Evolutionary conservation across 2,888 invertebrate species (phyloP).

Genomic region (Epinotia brunnichana): DNA sequence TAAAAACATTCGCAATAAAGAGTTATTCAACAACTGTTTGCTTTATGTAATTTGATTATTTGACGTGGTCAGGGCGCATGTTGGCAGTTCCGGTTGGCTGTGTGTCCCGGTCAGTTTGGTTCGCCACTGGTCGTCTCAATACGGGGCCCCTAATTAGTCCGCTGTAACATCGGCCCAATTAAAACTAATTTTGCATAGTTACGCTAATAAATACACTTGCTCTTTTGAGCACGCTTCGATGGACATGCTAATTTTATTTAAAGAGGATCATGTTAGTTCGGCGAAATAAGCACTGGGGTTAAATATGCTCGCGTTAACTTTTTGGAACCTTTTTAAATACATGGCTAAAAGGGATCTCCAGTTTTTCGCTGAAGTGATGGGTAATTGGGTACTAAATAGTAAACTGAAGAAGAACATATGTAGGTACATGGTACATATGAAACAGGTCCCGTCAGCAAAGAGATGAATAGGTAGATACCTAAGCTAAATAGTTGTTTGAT

Average conservation of each 20-base stretch:
- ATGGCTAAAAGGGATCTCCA: too few species aligned
- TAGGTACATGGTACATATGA: too few species aligned
- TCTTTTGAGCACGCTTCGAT: constrained; percentile 52
- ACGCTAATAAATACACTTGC: constrained; percentile 63
- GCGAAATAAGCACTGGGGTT: constrained; percentile 11
- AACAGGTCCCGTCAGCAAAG: not conserved
- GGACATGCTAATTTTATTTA: constrained; percentile 36
- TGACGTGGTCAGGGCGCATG: too few species aligned
- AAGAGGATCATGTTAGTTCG: constrained; percentile 11
- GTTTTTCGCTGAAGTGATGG: too few species aligned
- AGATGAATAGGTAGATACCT: too few species aligned
- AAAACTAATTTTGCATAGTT: constrained; percentile 74
- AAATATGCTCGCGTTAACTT: not conserved
- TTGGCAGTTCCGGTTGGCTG: constrained; percentile 40
- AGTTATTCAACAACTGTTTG: too few species aligned
- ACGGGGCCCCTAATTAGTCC: constrained; percentile 74
- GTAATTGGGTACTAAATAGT: too few species aligned
- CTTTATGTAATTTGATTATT: too few species aligned
- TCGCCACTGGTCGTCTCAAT: constrained; percentile 68
- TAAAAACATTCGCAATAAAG: too few species aligned
- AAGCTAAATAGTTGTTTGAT: not conserved
- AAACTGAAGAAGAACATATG: too few species aligned
- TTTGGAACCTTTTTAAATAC: not conserved
- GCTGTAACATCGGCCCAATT: constrained; percentile 71
- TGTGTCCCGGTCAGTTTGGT: constrained; percentile 61